Evolutionary conservation across 2,888 invertebrate genomes (phyloP), one percentile per base, ranked within the genome.

Genomic region (Ligdia adustata): DNA sequence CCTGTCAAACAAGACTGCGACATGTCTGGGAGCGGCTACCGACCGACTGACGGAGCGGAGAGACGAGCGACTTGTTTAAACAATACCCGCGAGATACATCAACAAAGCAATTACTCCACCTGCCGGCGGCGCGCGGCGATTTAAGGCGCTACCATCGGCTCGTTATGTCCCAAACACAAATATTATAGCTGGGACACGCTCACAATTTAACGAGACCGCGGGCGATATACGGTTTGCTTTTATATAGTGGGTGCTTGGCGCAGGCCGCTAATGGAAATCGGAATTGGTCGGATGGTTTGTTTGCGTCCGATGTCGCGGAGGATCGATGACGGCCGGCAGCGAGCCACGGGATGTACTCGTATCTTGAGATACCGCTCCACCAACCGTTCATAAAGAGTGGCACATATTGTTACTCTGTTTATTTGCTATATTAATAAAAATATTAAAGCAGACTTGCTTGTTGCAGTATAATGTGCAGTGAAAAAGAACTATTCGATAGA

Each of bases 21-120:
- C 14, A 3, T 6, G 9, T 15, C n/a, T 18, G 32, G 26, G 1
- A 13, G 28, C 22, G n/a, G 26, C 40, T 35, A 20, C 42, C 6
- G 20, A 5, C 29, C 13, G 7, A 12, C 18, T 28, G 24, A 20
- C 16, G 6, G 12, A 4, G 11, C 34, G 28, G 20, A 20, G 27
- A 45, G 46, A 28, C 16, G 15, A 5, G n/a, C 61, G 72, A 71
- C 75, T 71, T 84, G 76, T 82, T 82, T 80, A 85, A 85, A 86
- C 82, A 88, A 79, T 75, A 72, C 75, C 70, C 69, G 29, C 31
- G 7, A 32, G 27, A 45, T 24, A 32, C 31, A 38, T 65, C 75
- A 72, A 40, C 68, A 80, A 83, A 79, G 81, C 78, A 87, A 86
- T 87, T 79, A 81, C 70, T 50, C 54, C 53, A 64, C 64, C 18